These are phyloP conservation scores for Aselliscus stoliczkanus DNA, from an alignment of 2,797 vertebrate species.

Conservation along the genomic window DNA sequence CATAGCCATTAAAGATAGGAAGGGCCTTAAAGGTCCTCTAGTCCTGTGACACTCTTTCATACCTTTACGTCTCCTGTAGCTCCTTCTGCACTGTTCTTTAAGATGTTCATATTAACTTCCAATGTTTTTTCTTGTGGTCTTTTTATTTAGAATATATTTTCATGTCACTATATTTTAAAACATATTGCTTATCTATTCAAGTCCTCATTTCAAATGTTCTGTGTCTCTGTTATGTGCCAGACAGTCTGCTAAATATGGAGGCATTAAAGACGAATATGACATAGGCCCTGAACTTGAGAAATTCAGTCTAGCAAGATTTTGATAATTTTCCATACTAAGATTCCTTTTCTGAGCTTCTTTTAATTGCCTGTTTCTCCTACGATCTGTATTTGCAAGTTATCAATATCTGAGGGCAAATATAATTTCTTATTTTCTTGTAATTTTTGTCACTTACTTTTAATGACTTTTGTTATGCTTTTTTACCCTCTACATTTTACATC, in stretches of 20 bases:
- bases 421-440: neutral
- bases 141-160: constrained; percentile 39
- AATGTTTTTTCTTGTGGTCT: neutral
- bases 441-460: neutral
- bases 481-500: neutral
- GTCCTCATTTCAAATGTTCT: neutral
- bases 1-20: neutral
- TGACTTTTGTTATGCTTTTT: neutral
- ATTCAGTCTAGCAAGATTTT: neutral
- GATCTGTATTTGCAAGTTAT: neutral
- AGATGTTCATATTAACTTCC: neutral
- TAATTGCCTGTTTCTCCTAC: neutral
- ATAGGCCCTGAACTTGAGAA: neutral
- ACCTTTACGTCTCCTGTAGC: neutral
- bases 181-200: neutral
- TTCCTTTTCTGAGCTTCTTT: neutral
- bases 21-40: neutral
- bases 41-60: neutral
- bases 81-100: neutral
- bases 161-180: neutral
- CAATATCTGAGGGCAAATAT: neutral
- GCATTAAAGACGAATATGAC: neutral
- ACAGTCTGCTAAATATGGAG: neutral
- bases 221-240: neutral
- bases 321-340: neutral